Conservation (phyloP, 2,797 vertebrate species). For the Chlorospingus semifuscus region DNA sequence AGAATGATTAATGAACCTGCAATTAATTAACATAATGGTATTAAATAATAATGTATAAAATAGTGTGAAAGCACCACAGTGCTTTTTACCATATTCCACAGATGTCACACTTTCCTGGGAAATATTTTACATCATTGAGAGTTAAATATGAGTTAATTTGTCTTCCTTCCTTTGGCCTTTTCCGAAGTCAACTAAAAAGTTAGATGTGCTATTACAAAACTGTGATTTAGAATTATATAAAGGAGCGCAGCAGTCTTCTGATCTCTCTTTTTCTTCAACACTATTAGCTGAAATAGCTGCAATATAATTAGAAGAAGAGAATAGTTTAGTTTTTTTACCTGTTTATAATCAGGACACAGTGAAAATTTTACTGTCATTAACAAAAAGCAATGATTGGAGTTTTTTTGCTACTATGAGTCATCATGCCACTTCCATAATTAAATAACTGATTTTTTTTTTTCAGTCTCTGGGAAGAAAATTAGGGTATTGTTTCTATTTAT, state of each 20-base stretch:
- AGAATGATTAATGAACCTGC: constrained; percentile 69
- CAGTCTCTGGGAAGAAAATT: background rate
- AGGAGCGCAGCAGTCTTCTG: background rate
- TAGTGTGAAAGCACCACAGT: constrained; percentile 13
- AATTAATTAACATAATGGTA: constrained; percentile 49
- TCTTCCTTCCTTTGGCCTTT: background rate
- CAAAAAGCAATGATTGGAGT: background rate
- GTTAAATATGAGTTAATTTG: constrained; percentile 57
- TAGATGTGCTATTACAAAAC: constrained; percentile 1
- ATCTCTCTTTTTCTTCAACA: background rate
- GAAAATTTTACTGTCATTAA: background rate
- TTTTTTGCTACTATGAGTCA: background rate
- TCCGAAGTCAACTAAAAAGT: background rate
- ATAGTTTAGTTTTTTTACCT: background rate
- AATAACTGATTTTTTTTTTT: background rate
- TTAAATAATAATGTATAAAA: constrained; percentile 44
- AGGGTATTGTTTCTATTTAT: background rate
- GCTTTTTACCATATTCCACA: background rate
- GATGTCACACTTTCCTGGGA: background rate
- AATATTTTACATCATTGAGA: constrained; percentile 45
- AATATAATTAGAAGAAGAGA: background rate
- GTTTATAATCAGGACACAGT: background rate
- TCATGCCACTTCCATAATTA: background rate
- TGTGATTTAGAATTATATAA: constrained; percentile 3
- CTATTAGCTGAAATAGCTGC: background rate